These are phyloP conservation scores for Margaritifera margaritifera DNA, from an alignment of 2,888 invertebrate genomes.

Conservation along the genomic window DNA sequence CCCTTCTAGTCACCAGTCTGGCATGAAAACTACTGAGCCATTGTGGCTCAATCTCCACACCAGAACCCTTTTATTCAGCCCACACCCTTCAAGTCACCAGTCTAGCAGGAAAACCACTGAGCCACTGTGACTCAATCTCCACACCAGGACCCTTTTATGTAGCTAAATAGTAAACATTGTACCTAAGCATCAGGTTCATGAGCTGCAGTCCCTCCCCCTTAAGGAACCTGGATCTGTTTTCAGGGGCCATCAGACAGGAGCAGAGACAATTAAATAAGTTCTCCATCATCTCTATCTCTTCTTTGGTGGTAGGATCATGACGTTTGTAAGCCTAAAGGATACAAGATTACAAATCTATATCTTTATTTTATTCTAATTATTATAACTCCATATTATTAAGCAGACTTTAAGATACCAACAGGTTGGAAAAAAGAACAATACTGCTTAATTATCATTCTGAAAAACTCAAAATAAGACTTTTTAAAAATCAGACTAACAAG, in stretches of 20 bases:
- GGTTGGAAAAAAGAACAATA: too few species aligned
- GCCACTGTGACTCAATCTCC: background rate
- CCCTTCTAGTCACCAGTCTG: too few species aligned
- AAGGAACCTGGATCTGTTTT: constrained; percentile 92
- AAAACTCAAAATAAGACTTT: too few species aligned
- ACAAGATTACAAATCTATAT: background rate
- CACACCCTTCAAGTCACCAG: too few species aligned
- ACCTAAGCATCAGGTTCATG: constrained; percentile 98
- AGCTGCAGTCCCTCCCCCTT: constrained; percentile 97
- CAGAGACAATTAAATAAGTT: constrained; percentile 97
- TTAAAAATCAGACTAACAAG: too few species aligned
- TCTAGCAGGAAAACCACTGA: background rate
- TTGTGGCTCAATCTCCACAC: too few species aligned
- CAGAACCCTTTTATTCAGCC: too few species aligned
- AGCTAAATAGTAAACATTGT: constrained; percentile 11
- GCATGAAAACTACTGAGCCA: too few species aligned
- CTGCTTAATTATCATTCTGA: too few species aligned
- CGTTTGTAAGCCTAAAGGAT: constrained; percentile 86
- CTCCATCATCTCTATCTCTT: constrained; percentile 99
- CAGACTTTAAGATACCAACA: too few species aligned
- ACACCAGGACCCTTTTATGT: background rate
- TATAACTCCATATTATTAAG: too few species aligned
- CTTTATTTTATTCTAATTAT: too few species aligned
- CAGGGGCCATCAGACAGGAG: constrained; percentile 86
- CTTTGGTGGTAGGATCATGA: constrained; percentile 90